Conservation (phyloP, 1,140 invertebrate species). For the Trichonephila inaurata region DNA sequence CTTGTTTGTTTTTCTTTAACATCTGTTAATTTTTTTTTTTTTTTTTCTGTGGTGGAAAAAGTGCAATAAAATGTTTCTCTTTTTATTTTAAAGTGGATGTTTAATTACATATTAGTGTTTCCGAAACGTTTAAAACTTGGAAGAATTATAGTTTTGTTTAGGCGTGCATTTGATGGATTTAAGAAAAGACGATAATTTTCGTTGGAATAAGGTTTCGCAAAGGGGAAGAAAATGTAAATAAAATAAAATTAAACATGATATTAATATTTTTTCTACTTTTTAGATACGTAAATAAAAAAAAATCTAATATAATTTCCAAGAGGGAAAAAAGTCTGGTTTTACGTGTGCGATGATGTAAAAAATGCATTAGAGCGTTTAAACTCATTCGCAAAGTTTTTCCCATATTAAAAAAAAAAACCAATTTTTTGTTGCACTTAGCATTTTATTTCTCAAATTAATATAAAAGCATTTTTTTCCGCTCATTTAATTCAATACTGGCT, state of each 20-base stretch:
- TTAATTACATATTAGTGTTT: slow-evolving; percentile 62
- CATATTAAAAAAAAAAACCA: too few relatives aligned
- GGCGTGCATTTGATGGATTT: neutral
- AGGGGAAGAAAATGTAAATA: neutral
- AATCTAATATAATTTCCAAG: too few relatives aligned
- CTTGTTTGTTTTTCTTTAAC: slow-evolving; percentile 18
- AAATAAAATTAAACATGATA: slow-evolving; percentile 7
- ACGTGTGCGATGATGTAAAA: too few relatives aligned
- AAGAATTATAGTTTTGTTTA: slow-evolving; percentile 42
- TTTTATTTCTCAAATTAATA: too few relatives aligned
- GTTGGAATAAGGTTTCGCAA: neutral
- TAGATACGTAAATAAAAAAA: too few relatives aligned
- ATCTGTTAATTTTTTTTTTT: slow-evolving; percentile 51
- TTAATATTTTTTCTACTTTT: neutral
- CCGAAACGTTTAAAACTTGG: slow-evolving; percentile 22
- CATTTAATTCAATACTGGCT: too few relatives aligned
- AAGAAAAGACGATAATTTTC: slow-evolving; percentile 36
- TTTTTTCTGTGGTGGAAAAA: neutral
- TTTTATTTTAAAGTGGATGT: slow-evolving; percentile 37
- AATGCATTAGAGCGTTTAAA: too few relatives aligned
- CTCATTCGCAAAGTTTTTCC: too few relatives aligned
- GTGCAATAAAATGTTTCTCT: slow-evolving; percentile 35
- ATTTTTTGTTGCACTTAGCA: too few relatives aligned
- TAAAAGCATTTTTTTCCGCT: too few relatives aligned
- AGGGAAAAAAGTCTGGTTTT: too few relatives aligned